These are phyloP conservation scores for Botia kubotai DNA, from an alignment of 2,797 vertebrate species.

Conservation along the genomic window DNA sequence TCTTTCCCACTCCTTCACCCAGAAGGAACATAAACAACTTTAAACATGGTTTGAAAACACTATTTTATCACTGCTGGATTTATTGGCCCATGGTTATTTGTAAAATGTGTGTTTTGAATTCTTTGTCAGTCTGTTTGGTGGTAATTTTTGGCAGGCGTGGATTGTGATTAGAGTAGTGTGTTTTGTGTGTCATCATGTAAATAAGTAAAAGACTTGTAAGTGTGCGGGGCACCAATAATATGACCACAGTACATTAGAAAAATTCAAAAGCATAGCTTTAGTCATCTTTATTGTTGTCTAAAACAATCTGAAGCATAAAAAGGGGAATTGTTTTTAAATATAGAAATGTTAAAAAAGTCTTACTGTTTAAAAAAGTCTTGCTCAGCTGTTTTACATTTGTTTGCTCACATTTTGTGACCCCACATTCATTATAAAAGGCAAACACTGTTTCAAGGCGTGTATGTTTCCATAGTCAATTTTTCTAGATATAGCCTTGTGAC, in stretches of 20 bases:
- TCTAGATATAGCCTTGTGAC: slow-evolving; percentile 16
- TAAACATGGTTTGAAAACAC: slow-evolving; percentile 13
- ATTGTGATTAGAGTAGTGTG: slow-evolving; percentile 9
- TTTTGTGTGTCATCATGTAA: slow-evolving; percentile 10
- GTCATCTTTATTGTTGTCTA: slow-evolving; percentile 2
- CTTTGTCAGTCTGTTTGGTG: slow-evolving; percentile 8
- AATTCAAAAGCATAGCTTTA: slow-evolving; percentile 14
- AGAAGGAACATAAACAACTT: slow-evolving; percentile 15
- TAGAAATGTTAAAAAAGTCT: neutral
- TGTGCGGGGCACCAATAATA: neutral
- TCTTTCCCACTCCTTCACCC: neutral
- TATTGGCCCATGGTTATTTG: slow-evolving; percentile 33
- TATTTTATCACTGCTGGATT: slow-evolving; percentile 9
- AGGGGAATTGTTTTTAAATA: neutral
- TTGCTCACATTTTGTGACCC: neutral
- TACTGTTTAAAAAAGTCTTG: slow-evolving; percentile 8
- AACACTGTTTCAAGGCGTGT: slow-evolving; percentile 12
- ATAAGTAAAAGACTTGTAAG: neutral
- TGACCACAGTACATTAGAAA: neutral
- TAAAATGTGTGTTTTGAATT: slow-evolving; percentile 32
- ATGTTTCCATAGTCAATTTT: neutral
- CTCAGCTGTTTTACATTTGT: slow-evolving; percentile 20
- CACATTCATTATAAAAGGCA: neutral
- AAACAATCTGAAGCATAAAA: neutral
- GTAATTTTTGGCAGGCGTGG: slow-evolving; percentile 24